Conservation (phyloP, 2,888 invertebrate species). For the Cheilosia urbana region DNA sequence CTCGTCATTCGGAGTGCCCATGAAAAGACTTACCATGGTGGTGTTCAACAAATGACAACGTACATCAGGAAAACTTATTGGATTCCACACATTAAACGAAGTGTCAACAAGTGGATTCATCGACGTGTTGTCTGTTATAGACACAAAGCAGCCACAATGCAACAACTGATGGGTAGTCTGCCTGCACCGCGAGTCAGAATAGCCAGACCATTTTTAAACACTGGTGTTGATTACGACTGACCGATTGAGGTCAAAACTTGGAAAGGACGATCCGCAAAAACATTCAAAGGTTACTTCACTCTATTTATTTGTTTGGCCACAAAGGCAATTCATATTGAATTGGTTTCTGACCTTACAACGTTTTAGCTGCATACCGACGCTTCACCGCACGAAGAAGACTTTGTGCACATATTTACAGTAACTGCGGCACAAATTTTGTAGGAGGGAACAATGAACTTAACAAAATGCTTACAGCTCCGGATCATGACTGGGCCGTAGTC, state of each 20-base stretch:
- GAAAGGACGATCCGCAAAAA: neutral
- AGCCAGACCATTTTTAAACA: neutral
- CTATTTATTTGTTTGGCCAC: too few species aligned
- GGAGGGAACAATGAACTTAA: too few species aligned
- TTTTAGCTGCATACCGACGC: too few species aligned
- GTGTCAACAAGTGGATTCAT: slow-evolving; percentile 2
- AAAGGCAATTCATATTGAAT: too few species aligned
- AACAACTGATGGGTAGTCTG: neutral
- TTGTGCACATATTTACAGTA: too few species aligned
- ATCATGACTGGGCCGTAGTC: neutral
- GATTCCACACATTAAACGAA: neutral
- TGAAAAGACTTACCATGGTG: neutral
- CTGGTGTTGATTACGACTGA: neutral
- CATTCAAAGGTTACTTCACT: neutral
- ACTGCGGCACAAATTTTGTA: too few species aligned
- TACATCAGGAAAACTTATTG: neutral
- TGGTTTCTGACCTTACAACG: too few species aligned
- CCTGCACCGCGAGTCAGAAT: neutral
- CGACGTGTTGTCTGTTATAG: neutral
- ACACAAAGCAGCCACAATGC: neutral
- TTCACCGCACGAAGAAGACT: too few species aligned
- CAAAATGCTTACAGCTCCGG: too few species aligned
- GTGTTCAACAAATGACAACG: neutral
- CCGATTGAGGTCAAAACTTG: neutral
- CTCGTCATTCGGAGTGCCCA: neutral